Percentiles rank a stretch among this genome's conserved stretches.
phyloP scores from a whole-genome alignment of 2,113 vertebrate species.

The Acanthisitta chloris region DNA sequence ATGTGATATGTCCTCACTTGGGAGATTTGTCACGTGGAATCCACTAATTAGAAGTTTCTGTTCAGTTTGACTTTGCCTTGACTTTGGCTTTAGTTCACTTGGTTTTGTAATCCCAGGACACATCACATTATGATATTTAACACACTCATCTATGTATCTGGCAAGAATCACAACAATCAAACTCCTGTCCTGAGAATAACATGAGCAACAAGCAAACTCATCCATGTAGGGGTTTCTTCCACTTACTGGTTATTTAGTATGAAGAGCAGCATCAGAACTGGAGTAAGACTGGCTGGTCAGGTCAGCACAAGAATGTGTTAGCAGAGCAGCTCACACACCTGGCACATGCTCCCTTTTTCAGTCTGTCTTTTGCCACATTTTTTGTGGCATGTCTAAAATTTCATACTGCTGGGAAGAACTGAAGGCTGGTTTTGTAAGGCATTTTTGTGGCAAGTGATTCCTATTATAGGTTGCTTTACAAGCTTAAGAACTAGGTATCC shows the following conservation, averaged over 20 bases:
- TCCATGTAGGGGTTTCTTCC: not conserved
- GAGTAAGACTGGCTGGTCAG: not conserved
- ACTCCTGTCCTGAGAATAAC: not conserved
- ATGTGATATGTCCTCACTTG: not conserved
- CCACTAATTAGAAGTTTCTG: constrained; percentile 10
- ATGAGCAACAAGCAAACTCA: not conserved
- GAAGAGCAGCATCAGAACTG: not conserved
- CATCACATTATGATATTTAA: not conserved
- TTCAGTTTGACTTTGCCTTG: constrained; percentile 33
- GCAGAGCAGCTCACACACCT: not conserved
- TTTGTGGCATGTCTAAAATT: not conserved
- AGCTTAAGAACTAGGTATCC: not conserved
- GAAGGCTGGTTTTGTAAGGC: not conserved
- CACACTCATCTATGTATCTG: not conserved
- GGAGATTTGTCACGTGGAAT: not conserved
- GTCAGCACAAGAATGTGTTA: not conserved
- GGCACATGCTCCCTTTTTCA: not conserved
- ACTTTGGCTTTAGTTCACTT: not conserved
- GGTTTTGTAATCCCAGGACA: not conserved
- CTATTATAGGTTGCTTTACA: not conserved
- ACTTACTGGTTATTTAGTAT: not conserved
- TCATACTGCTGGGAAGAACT: not conserved
- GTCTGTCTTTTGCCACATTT: not conserved
- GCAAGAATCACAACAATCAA: not conserved
- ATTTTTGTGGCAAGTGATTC: not conserved